Evolutionary conservation across 2,888 invertebrate genomes (phyloP).

Genomic region (Polymixis lichenea): DNA sequence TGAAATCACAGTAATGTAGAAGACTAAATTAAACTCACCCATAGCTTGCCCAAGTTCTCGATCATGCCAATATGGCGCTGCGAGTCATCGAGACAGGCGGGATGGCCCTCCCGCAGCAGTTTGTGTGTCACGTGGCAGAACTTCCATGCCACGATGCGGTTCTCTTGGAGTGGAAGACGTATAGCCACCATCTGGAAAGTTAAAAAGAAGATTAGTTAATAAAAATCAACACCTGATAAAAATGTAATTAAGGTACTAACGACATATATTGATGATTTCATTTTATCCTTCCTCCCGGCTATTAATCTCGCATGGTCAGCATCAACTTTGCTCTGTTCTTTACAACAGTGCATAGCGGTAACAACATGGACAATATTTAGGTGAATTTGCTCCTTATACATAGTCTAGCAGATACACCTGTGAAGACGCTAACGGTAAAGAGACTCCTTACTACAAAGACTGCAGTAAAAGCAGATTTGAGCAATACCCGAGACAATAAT

Average conservation of each 20-base stretch:
- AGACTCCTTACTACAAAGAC: neutral
- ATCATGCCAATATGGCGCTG: slow-evolving; percentile 95
- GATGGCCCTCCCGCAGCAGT: slow-evolving; percentile 98
- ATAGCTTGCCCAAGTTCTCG: slow-evolving; percentile 96
- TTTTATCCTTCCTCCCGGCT: neutral
- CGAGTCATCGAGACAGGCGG: slow-evolving; percentile 96
- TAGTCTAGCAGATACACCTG: neutral
- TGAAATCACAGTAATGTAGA: neutral
- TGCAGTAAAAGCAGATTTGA: neutral
- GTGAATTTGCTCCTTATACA: neutral
- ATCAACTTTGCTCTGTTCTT: neutral
- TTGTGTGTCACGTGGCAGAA: slow-evolving; percentile 99
- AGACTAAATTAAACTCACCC: slow-evolving; percentile 91
- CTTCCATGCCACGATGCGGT: slow-evolving; percentile 99
- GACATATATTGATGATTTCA: neutral
- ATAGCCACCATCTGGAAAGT: slow-evolving; percentile 85
- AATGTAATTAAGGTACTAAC: neutral
- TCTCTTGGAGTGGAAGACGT: slow-evolving; percentile 96
- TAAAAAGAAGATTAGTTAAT: neutral
- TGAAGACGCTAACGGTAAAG: neutral
- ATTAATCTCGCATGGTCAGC: neutral
- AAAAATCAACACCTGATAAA: neutral
- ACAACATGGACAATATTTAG: neutral
- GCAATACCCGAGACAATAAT: neutral
- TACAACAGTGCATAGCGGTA: too few relatives aligned